These are phyloP conservation scores for Eidolon helvum DNA, from an alignment of 2,113 vertebrate genomes.

Conservation along the genomic window DNA sequence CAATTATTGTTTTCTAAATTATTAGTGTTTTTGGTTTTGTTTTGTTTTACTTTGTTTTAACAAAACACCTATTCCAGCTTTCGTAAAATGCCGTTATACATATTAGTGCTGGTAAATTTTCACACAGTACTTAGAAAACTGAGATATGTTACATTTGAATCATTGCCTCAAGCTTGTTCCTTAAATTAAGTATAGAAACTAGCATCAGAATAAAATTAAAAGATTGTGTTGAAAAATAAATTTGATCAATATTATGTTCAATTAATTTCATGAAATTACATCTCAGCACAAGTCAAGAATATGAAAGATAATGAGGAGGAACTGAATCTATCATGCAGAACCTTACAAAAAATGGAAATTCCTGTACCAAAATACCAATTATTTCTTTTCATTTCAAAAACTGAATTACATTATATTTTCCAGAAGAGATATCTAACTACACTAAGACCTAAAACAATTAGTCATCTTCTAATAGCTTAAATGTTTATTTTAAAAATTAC, in stretches of 20 bases:
- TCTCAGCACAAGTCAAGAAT: constrained; percentile 18
- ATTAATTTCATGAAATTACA: background rate
- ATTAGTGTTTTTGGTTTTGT: background rate
- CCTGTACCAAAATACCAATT: background rate
- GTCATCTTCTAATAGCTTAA: background rate
- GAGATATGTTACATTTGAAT: background rate
- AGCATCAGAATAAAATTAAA: constrained; percentile 12
- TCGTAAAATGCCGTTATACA: background rate
- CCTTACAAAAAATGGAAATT: background rate
- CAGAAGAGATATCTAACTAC: background rate
- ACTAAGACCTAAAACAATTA: constrained; percentile 2
- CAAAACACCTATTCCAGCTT: background rate
- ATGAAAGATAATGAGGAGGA: background rate
- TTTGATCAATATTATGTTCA: background rate
- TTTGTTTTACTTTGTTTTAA: background rate
- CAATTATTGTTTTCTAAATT: background rate
- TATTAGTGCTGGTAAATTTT: constrained; percentile 18
- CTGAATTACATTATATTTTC: constrained; percentile 4
- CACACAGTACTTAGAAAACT: background rate
- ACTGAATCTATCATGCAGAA: background rate
- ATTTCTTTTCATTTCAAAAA: constrained; percentile 24
- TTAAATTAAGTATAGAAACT: background rate
- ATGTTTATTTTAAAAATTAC: background rate
- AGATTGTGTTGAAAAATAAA: background rate
- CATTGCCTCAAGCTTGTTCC: background rate